Percentiles rank a stretch among this genome's conserved stretches.
Evolutionary conservation across 2,797 vertebrate species (phyloP).

Genomic region (Parambassis ranga): DNA sequence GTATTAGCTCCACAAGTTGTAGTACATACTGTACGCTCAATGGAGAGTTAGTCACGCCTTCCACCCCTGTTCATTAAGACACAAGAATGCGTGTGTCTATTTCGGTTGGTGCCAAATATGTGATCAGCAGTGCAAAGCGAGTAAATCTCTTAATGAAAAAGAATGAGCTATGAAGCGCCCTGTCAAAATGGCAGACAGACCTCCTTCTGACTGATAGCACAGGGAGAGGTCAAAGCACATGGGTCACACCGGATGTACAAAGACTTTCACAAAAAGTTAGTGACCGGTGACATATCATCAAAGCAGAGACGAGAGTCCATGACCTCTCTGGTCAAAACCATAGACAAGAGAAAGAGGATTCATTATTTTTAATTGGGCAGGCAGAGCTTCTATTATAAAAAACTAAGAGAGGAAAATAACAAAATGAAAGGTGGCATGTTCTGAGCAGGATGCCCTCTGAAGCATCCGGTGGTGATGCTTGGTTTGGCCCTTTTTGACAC

Average conservation of each 20-base stretch:
- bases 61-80: constrained; percentile 21
- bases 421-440: constrained; percentile 24
- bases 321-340: constrained; percentile 53
- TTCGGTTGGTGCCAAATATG: constrained; percentile 54
- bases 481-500: constrained; percentile 6
- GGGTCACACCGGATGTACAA: constrained; percentile 53
- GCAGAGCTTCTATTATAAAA: not conserved
- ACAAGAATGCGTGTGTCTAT: constrained; percentile 3
- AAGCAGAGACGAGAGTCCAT: constrained; percentile 52
- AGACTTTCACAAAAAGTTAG: constrained; percentile 59
- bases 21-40: constrained; percentile 66
- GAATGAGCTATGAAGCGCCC: constrained; percentile 47
- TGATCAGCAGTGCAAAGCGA: constrained; percentile 80
- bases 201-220: constrained; percentile 50
- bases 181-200: constrained; percentile 50
- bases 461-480: constrained; percentile 4
- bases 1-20: constrained; percentile 45
- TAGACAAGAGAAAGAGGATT: constrained; percentile 52
- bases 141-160: constrained; percentile 70
- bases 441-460: not conserved
- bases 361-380: constrained; percentile 72
- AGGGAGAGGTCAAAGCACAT: constrained; percentile 58
- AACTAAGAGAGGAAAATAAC: not conserved
- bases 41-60: constrained; percentile 66
- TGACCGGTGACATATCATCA: constrained; percentile 64